A percentile compares a stretch with the other conserved stretches of the same genome.
These are phyloP conservation scores for Agriotes lineatus DNA, from an alignment of 2,888 invertebrate species.

Conservation along the genomic window DNA sequence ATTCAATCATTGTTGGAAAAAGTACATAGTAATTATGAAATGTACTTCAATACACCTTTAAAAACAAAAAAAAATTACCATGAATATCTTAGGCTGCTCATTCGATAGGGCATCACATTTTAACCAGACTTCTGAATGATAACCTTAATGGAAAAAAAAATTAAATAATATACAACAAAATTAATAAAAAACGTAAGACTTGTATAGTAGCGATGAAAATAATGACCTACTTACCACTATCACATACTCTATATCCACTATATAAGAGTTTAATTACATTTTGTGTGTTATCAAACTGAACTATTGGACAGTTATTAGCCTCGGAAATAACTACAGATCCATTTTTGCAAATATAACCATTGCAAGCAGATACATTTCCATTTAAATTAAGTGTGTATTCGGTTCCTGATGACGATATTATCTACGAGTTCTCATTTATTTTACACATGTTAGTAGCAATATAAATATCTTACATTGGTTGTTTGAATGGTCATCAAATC, in stretches of 20 bases:
- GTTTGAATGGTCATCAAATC: conserved; percentile 9
- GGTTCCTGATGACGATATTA: background rate
- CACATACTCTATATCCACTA: background rate
- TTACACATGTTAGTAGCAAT: no score
- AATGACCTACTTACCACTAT: background rate
- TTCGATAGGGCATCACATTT: conserved; percentile 20
- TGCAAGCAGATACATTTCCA: background rate
- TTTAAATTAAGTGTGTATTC: conserved; percentile 14
- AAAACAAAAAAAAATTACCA: no score
- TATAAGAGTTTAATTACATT: conserved; percentile 21
- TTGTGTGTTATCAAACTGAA: background rate
- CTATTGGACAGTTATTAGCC: background rate
- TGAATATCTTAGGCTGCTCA: conserved; percentile 3
- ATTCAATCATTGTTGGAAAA: no score
- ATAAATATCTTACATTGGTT: conserved; percentile 14
- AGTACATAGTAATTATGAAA: no score
- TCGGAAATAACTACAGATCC: background rate
- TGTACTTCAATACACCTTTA: no score
- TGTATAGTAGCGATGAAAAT: no score
- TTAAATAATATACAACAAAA: background rate
- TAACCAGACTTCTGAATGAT: conserved; percentile 22
- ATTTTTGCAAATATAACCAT: conserved; percentile 29
- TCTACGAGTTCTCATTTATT: no score
- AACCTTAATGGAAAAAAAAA: background rate
- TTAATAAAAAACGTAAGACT: background rate